These are phyloP conservation scores for Ranitomeya variabilis DNA, from an alignment of 2,113 vertebrate species.

Conservation along the genomic window DNA sequence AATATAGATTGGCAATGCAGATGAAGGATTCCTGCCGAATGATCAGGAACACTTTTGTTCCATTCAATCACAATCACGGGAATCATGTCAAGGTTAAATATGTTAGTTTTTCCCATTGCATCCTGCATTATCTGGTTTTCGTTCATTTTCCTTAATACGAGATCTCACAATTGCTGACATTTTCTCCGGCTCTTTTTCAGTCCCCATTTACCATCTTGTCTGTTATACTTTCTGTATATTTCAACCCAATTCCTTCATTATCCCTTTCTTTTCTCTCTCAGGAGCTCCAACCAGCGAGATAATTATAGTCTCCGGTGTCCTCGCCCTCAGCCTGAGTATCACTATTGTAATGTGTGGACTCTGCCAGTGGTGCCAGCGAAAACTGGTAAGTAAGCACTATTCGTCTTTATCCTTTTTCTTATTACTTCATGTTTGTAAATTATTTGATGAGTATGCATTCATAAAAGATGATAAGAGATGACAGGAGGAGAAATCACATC, in stretches of 20 bases:
- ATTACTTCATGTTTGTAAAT: not conserved
- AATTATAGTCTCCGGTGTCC: constrained; percentile 93
- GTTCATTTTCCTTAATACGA: not conserved
- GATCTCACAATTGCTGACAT: not conserved
- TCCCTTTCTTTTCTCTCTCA: constrained; percentile 65
- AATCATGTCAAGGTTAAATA: constrained; percentile 24
- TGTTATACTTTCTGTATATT: not conserved
- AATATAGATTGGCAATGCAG: not conserved
- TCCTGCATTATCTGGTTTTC: not conserved
- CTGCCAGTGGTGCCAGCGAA: constrained; percentile 98
- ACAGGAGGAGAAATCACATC: not conserved
- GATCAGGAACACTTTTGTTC: not conserved
- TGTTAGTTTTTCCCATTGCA: not conserved
- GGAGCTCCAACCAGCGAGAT: constrained; percentile 90
- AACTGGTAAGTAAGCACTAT: constrained; percentile 83
- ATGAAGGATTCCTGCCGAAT: not conserved
- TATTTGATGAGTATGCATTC: not conserved
- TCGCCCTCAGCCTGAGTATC: constrained; percentile 95
- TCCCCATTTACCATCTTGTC: not conserved
- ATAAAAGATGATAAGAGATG: not conserved
- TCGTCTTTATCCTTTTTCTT: not conserved
- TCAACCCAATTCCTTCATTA: constrained; percentile 17
- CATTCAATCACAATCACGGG: not conserved
- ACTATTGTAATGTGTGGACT: constrained; percentile 95
- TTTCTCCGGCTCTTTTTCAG: not conserved